Evolutionary conservation across 2,113 vertebrate species (phyloP), one percentile per base, ranked within the genome.

Genomic region (Halichoerus grypus): DNA sequence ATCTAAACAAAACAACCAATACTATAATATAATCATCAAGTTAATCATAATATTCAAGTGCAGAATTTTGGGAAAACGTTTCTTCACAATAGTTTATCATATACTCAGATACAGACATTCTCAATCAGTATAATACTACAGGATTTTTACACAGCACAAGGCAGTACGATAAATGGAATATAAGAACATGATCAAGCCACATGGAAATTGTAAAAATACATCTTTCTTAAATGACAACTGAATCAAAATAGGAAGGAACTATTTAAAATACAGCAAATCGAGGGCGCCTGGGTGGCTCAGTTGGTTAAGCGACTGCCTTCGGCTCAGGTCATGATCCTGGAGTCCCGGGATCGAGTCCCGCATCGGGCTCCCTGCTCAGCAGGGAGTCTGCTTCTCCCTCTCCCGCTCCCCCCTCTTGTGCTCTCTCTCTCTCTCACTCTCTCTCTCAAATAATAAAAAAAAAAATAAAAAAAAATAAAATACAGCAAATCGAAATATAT

Each of bases 1-100:
- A 61, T 46, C 22, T 46, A 86, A 88, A 85, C 24, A 85, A 89
- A 69, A 81, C 8, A 85, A 79, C 33, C 19, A 86, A 71, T 46
- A 94, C 39, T 46, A 76, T 42, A 88, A 88, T 53, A 93, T 31
- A 94, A 94, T 63, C 33, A 92, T 81, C 39, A 71, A 19, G 53
- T 82, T 93, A 74, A 92, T 85, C 22, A 86, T 81, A 88, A 89
- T 81, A n/a, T 82, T 84, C 53, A 72, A 79, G 36, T 19, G 18
- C 51, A 92, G 76, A 94, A 86, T 16, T 76, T 67, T 16, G 39
- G 53, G 71, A 57, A 89, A 89, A 28, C n/a, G 14, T 74, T 74
- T 92, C 97, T 89, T 74, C 53, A 76, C 46, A 71, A 77, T 71
- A 86, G 71, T 82, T 81, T 69, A 90, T 89, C 63, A 96, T 55